Evolutionary conservation across 2,888 invertebrate genomes (phyloP), one percentile per base, ranked within the genome.

Genomic region (Sesia bembeciformis): DNA sequence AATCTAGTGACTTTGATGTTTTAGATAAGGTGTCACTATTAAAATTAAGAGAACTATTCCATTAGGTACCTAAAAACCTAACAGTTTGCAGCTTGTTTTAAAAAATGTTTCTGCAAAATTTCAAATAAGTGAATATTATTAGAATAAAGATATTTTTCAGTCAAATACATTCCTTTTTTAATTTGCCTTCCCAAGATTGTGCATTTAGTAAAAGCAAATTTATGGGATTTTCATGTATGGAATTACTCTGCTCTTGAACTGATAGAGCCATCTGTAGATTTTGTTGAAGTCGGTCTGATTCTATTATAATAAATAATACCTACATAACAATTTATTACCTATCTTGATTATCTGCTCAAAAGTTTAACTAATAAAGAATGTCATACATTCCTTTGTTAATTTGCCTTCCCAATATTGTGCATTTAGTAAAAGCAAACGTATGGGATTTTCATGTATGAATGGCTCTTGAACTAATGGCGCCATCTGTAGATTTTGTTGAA

Each of bases 71-170:
- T 63, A 58, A 23, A 23, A 76, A 78, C 78, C 75, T 76, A 70
- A 72, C 60, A 68, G 65, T 77, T 80, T 81, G 76, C 81, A 81
- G 78, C 78, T 78, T 84, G 75, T 74, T 59, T 53, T 46, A 42
- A 54, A 53, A 53, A 72, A 73, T 72, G 66, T 73, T 73, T 77
- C 83, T 84, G 80, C 84, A 85, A 81, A 78, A 80, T 82, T 76
- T 83, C 78, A 79, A 75, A 76, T 83, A 84, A 84, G 78, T 79
- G 82, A 80, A 39, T 40, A 80, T 79, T 78, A 78, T 76, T 87
- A 86, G 85, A 88, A 85, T 88, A 87, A 86, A 88, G 79, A 83
- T 89, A 88, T 88, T 89, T 86, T 88, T 84, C 85, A 85, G 83
- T 85, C 83, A 71, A 68, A 64, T 62, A 79, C 84, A 84, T 87